Base-by-base conservation (phyloP, 30 jellyfish, hydroid and myxozoan species). In the Clytia hemisphaerica region DNA sequence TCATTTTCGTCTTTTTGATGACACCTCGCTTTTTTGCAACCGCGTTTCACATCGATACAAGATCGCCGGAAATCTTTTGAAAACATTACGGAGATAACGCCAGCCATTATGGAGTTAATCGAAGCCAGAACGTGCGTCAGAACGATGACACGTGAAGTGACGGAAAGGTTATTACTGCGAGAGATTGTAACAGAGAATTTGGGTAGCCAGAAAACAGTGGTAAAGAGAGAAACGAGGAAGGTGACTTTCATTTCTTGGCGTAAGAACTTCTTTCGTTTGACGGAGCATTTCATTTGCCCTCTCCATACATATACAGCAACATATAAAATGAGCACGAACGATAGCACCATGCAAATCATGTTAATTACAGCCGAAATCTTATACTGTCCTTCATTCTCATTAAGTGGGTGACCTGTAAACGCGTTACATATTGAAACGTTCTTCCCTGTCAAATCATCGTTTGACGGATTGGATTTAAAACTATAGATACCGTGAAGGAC, bases 11-110 rank as follows among this genome's bases (percentile, higher is more conserved):
- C 16, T 44, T 34, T 65, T 0, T 5, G 27, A 21, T 31, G 35
- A 26, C 7, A 28, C 19, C 19, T 57, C 44, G 62, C 15, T 7
- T 34, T 27, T 65, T 65, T 65, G 72, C 78, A 65, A 37, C 71
- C 70, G 19, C 28, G 33, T 25, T 35, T 28, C 27, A 65, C 25
- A 19, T 65, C 78, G 19, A 7, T 33, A 10, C 30, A 34, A 65
- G 71, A 37, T 37, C 37, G 32, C 37, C 78, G 78, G 33, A 37
- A 65, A 65, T 65, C 42, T 44, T 65, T 65, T 37, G 67, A 65
- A 65, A 65, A 65, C 63, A 65, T 65, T 9, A 48, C 6, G 4
- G 46, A n/a, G 0, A 32, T 65, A 6, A 65, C 18, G 26, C 64
- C 64, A 16, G 40, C 2, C 9, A 65, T 65, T 25, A 45, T 18